Evolutionary conservation across 2,888 invertebrate genomes (phyloP).

Genomic region (Drosophila pegasa): DNA sequence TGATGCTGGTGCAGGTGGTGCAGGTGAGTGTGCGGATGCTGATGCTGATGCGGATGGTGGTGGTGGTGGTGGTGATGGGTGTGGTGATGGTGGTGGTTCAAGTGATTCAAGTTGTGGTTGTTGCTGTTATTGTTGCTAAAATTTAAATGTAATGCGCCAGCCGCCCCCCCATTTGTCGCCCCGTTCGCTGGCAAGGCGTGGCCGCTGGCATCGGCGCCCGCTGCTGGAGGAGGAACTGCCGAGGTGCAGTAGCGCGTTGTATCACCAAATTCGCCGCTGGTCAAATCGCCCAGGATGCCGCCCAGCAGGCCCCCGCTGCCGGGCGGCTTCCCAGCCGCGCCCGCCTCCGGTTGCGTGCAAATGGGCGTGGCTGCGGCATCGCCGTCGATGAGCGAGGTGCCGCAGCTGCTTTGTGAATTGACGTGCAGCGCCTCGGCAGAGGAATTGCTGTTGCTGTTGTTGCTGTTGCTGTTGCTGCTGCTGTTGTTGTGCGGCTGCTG

Average conservation of each 20-base stretch:
- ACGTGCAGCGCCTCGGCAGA: constrained; percentile 67
- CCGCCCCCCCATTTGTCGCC: constrained; percentile 39
- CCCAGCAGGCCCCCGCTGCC: constrained; percentile 83
- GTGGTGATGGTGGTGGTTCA: constrained; percentile 65
- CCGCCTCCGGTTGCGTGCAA: constrained; percentile 85
- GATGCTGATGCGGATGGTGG: constrained; percentile 52
- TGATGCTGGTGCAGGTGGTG: constrained; percentile 62
- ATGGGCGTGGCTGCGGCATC: constrained; percentile 82
- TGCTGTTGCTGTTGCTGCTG: constrained; percentile 53
- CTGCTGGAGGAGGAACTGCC: constrained; percentile 71
- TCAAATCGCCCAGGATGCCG: constrained; percentile 83
- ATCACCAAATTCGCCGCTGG: constrained; percentile 84
- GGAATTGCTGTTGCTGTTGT: constrained; percentile 57
- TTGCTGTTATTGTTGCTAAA: constrained; percentile 82
- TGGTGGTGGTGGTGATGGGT: constrained; percentile 63
- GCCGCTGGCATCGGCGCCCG: constrained; percentile 29
- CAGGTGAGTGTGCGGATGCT: constrained; percentile 65
- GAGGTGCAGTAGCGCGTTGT: constrained; percentile 83
- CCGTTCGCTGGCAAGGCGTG: constrained; percentile 7
- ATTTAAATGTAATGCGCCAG: constrained; percentile 82
- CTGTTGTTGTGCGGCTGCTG: constrained; percentile 29
- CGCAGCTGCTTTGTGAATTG: constrained; percentile 76
- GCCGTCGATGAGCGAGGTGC: constrained; percentile 77
- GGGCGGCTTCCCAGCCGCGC: constrained; percentile 76
- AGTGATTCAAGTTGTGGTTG: constrained; percentile 72